phyloP scores from a whole-genome alignment of 2,113 vertebrate genomes.

The Melanocharis versteri region DNA sequence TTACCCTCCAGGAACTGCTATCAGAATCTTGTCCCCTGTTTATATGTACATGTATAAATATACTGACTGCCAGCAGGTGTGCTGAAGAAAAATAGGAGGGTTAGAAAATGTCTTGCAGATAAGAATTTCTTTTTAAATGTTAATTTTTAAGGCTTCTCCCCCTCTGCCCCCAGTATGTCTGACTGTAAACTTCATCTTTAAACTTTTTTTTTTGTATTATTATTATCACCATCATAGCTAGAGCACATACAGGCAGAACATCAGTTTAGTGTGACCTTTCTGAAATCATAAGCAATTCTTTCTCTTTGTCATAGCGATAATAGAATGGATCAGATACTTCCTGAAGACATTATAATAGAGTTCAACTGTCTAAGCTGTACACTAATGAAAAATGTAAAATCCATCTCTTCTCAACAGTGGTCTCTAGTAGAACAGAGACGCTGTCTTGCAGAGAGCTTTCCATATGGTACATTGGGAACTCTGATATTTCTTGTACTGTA shows the following conservation, averaged over 20 bases:
- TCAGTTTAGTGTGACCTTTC: slow-evolving; percentile 75
- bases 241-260: slow-evolving; percentile 67
- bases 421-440: slow-evolving; percentile 44
- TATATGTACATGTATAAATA: slow-evolving; percentile 55
- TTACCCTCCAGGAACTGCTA: slow-evolving; percentile 17
- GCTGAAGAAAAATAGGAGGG: slow-evolving; percentile 52
- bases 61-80: slow-evolving; percentile 34
- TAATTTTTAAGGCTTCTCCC: slow-evolving; percentile 51
- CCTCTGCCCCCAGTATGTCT: neutral
- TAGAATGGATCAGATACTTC: slow-evolving; percentile 77
- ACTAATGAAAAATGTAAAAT: slow-evolving; percentile 79
- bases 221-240: slow-evolving; percentile 51
- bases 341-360: slow-evolving; percentile 77
- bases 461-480: slow-evolving; percentile 5
- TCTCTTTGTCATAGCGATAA: slow-evolving; percentile 76
- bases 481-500: slow-evolving; percentile 62
- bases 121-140: slow-evolving; percentile 73
- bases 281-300: slow-evolving; percentile 75
- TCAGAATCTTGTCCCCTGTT: slow-evolving; percentile 28
- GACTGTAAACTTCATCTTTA: slow-evolving; percentile 71
- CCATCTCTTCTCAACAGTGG: slow-evolving; percentile 36
- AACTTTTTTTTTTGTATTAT: slow-evolving; percentile 44
- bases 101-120: slow-evolving; percentile 61
- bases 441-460: slow-evolving; percentile 54
- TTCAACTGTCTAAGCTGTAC: slow-evolving; percentile 76